Percentiles rank a stretch among this genome's conserved stretches.
These are phyloP conservation scores for Bovichtus variegatus DNA, from an alignment of 2,797 vertebrate species.

Conservation along the genomic window DNA sequence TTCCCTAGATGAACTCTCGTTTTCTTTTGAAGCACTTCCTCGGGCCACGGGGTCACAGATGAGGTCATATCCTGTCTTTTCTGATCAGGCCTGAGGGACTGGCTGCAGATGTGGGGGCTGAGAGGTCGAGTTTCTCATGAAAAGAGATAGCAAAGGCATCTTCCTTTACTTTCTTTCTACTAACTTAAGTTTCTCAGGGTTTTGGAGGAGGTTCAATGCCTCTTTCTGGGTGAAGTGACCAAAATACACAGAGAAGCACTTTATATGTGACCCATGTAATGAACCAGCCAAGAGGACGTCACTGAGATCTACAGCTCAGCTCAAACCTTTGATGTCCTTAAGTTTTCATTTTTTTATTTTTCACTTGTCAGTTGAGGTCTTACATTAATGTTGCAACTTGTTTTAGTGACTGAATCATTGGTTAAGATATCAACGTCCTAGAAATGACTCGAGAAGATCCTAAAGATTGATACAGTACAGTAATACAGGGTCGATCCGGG, in stretches of 20 bases:
- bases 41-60: slow-evolving; percentile 71
- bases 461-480: no score
- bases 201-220: slow-evolving; percentile 71
- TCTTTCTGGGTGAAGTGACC: slow-evolving; percentile 66
- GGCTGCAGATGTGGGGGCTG: slow-evolving; percentile 76
- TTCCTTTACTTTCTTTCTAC: slow-evolving; percentile 12
- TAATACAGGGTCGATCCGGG: no score
- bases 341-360: no score
- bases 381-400: no score
- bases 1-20: slow-evolving; percentile 68
- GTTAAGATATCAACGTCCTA: no score
- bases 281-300: slow-evolving; percentile 59
- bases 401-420: no score
- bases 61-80: slow-evolving; percentile 86
- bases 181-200: slow-evolving; percentile 72
- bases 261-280: slow-evolving; percentile 64
- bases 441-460: no score
- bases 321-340: no score
- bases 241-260: slow-evolving; percentile 57
- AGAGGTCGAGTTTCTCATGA: slow-evolving; percentile 70
- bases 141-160: slow-evolving; percentile 67
- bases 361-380: no score
- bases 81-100: slow-evolving; percentile 82
- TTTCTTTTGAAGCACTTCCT: slow-evolving; percentile 82
- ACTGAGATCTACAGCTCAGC: no score